A percentile compares a stretch with the other conserved stretches of the same genome.
Conservation (phyloP, 1,140 invertebrate genomes). For the Drosophila aff. region DNA sequence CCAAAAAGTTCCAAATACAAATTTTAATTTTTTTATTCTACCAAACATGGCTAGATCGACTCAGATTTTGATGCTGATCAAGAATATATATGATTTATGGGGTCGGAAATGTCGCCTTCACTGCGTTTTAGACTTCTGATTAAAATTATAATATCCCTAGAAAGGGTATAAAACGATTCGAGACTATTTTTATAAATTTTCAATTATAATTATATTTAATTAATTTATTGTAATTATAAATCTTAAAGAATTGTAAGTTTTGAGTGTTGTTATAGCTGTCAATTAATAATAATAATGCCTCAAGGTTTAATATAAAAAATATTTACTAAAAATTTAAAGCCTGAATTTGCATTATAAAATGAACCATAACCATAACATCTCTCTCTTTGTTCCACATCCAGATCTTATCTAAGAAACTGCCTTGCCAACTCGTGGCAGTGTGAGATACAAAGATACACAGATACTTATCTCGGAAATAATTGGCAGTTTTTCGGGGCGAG, state of each 20-base stretch:
- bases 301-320: not conserved
- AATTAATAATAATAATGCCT: no score
- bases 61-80: no score
- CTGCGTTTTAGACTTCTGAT: no score
- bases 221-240: not conserved
- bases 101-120: no score
- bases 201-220: not conserved
- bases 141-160: no score
- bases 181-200: not conserved
- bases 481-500: not conserved
- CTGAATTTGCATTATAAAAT: not conserved
- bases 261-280: no score
- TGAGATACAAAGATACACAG: conserved; percentile 6
- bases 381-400: not conserved
- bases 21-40: no score
- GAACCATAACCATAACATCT: not conserved
- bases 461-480: conserved; percentile 8
- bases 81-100: no score
- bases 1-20: no score
- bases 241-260: not conserved
- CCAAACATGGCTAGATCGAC: no score
- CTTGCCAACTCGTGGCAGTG: not conserved
- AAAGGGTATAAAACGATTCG: not conserved
- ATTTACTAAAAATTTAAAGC: not conserved
- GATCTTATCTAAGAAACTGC: not conserved